A percentile compares a stretch with the other conserved stretches of the same genome.
Conservation (phyloP, 2,888 invertebrate genomes). For the Melinaea marsaeus region DNA sequence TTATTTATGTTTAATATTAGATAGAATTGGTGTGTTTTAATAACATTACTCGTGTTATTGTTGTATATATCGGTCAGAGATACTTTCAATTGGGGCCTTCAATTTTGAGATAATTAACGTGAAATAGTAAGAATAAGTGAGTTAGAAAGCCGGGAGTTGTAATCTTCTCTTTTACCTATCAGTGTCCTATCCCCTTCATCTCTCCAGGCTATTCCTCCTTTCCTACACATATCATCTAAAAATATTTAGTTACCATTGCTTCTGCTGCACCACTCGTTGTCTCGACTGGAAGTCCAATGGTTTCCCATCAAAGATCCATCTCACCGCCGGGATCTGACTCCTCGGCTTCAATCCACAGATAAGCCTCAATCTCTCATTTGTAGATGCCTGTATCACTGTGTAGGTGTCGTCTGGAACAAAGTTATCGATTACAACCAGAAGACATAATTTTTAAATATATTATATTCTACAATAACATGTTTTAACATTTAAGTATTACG, state of each 20-base stretch:
- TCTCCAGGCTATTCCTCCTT: no score
- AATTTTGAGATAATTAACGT: no score
- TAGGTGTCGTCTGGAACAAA: slow-evolving; percentile 55
- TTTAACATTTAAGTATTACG: background rate
- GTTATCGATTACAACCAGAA: slow-evolving; percentile 5
- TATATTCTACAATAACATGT: background rate
- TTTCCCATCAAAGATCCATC: slow-evolving; percentile 67
- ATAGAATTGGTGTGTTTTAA: no score
- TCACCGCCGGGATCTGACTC: slow-evolving; percentile 44
- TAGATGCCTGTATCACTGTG: slow-evolving; percentile 49
- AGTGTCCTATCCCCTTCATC: no score
- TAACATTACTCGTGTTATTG: no score
- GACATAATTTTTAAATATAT: background rate
- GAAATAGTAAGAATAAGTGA: no score
- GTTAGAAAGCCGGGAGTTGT: no score
- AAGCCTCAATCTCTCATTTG: slow-evolving; percentile 63
- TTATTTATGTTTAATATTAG: no score
- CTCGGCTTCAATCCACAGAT: slow-evolving; percentile 53
- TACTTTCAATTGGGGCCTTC: no score
- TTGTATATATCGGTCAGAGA: no score
- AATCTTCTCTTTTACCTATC: no score
- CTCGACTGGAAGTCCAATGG: slow-evolving; percentile 45
- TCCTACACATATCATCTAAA: no score
- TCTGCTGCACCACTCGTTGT: slow-evolving; percentile 46
- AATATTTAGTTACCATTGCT: slow-evolving; percentile 49